Percentiles rank a stretch among this genome's conserved stretches.
phyloP scores from a whole-genome alignment of 2,888 invertebrate species.

The Bellardia bayeri region DNA sequence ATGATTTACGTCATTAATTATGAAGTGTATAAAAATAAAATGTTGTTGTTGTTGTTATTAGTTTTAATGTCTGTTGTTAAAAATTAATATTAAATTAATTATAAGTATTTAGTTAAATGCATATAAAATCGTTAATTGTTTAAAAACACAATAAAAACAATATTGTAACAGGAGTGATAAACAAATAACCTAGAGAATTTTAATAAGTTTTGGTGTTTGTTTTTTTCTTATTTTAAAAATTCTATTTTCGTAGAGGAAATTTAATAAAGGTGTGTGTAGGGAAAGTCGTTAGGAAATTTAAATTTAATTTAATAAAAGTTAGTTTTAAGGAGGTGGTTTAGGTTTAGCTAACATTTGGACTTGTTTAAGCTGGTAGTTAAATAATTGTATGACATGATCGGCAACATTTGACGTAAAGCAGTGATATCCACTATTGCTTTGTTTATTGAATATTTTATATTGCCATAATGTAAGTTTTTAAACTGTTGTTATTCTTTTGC shows the following conservation, averaged over 20 bases:
- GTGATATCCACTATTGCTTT: no score
- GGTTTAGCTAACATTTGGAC: no score
- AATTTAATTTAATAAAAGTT: neutral
- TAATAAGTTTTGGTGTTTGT: neutral
- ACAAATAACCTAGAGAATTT: neutral
- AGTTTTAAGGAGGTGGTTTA: neutral
- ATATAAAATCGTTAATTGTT: neutral
- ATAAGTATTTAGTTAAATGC: slow-evolving; percentile 16
- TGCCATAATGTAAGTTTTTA: no score
- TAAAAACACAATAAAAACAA: neutral
- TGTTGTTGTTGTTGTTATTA: neutral
- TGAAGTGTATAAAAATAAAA: neutral
- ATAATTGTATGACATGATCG: no score
- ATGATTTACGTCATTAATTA: slow-evolving; percentile 19
- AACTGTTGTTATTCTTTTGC: neutral
- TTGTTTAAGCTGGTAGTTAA: no score
- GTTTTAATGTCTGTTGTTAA: neutral
- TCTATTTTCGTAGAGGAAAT: neutral
- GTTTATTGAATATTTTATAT: no score
- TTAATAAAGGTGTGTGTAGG: neutral
- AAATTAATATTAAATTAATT: neutral
- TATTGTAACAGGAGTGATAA: neutral
- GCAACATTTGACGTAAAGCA: no score
- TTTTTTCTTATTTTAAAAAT: neutral
- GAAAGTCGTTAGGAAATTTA: neutral